A percentile compares a stretch with the other conserved stretches of the same genome.
These are phyloP conservation scores for Plodia interpunctella DNA, from an alignment of 1,140 invertebrate genomes.

Conservation along the genomic window DNA sequence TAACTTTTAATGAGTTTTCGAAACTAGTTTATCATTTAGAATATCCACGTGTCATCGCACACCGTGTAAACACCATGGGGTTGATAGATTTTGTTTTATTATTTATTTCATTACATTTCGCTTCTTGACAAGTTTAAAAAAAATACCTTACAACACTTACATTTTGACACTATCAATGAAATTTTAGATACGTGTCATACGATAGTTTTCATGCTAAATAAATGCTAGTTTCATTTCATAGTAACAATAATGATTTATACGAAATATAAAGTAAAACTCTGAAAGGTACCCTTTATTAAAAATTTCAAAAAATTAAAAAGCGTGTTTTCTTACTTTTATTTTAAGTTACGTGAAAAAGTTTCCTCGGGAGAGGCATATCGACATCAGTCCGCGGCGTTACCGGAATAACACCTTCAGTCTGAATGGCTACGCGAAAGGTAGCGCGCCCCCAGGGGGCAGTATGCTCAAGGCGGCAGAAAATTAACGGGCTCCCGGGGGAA, in stretches of 20 bases:
- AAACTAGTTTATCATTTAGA: conserved; percentile 2
- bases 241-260: too few species aligned
- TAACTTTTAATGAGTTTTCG: not conserved
- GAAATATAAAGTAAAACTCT: not conserved
- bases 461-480: conserved; percentile 85
- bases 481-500: conserved; percentile 82
- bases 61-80: not conserved
- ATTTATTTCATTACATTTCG: too few species aligned
- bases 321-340: conserved; percentile 39
- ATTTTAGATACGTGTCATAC: too few species aligned
- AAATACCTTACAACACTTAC: too few species aligned
- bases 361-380: conserved; percentile 52
- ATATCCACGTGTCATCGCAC: not conserved
- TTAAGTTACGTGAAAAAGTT: conserved; percentile 41
- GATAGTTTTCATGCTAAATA: too few species aligned
- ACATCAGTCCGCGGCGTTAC: conserved; percentile 53
- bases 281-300: not conserved
- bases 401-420: conserved; percentile 75
- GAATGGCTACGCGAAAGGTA: conserved; percentile 75
- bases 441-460: conserved; percentile 78
- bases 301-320: not conserved
- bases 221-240: too few species aligned
- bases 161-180: too few species aligned
- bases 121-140: too few species aligned
- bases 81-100: too few species aligned